Evolutionary conservation across 2,888 invertebrate species (phyloP), one percentile per base, ranked within the genome.

Genomic region (Mythimna lalbum): DNA sequence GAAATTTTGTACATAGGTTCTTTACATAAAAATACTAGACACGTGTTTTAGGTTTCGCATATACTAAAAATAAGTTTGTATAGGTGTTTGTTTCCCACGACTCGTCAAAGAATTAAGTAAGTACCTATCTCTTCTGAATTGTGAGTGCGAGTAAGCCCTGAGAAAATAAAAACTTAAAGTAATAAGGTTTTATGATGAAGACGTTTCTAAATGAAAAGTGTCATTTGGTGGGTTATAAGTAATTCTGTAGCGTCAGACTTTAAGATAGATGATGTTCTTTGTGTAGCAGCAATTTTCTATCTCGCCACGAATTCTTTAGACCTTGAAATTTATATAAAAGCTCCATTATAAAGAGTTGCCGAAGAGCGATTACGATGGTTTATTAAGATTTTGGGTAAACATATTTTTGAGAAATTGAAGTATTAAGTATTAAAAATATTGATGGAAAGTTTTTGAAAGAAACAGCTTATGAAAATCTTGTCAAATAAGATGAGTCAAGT

Each of bases 21-120:
- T 27, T 27, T 27, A 9, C 27, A 2, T 27, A 27, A 2, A 27
- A 27, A 27, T 27, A 27, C 27, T 27, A 27, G 27, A 3, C 27
- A 27, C 27, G 27, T 27, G 27, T 27, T 27, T 27, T 4, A 4
- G 27, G 27, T 4, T 27, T 27, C 27, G 27, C 27, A 27, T 27
- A 27, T 27, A 27, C 27, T 27, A 27, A 27, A 27, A 27, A 0
- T 27, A 4, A 27, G 27, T 27, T 4, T 27, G 4, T 43, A 43
- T 91, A 89, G 91, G 92, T 90, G 92, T 91, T 89, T 79, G 68
- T 77, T 66, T 67, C 64, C 17, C 70, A 55, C 63, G 56, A 59
- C 21, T 69, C 60, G 36, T 50, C 27, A 43, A 73, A 57, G 57
- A 82, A 78, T 80, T 59, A 39, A 73, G 68, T 70, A n/a, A n/a